These are phyloP conservation scores for Caenorhabditis plicata DNA, from an alignment of 2,888 invertebrate species.

Conservation along the genomic window DNA sequence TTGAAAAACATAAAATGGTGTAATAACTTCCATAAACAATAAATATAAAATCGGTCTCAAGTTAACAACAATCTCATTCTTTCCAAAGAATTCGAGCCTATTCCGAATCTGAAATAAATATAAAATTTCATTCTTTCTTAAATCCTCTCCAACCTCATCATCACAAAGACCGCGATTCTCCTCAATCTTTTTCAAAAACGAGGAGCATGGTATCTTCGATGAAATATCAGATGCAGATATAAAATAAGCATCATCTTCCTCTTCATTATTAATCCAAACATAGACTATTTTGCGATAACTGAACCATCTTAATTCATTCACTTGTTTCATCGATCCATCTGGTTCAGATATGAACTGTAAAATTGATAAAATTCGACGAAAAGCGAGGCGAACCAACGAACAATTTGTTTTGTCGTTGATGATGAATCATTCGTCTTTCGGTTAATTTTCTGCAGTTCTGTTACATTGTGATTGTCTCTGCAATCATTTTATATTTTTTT, in stretches of 20 bases:
- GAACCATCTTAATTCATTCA: conserved; percentile 51
- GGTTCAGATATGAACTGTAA: conserved; percentile 17
- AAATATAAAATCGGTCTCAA: conserved; percentile 68
- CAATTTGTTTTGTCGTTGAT: too few relatives aligned
- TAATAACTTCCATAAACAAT: conserved; percentile 69
- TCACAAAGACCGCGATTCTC: neutral
- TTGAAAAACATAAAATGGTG: conserved; percentile 71
- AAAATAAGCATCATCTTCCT: conserved; percentile 5
- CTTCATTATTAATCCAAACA: conserved; percentile 45
- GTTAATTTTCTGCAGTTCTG: conserved; percentile 17
- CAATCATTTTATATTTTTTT: neutral
- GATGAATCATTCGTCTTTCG: conserved; percentile 7
- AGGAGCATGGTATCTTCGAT: conserved; percentile 5
- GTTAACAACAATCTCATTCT: conserved; percentile 69
- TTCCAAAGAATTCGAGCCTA: conserved; percentile 66
- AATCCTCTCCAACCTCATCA: neutral
- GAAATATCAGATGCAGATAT: conserved; percentile 6
- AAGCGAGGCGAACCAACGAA: too few relatives aligned
- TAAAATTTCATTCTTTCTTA: conserved; percentile 5
- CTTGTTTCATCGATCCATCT: conserved; percentile 34
- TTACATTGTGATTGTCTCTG: conserved; percentile 41
- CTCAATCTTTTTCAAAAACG: neutral
- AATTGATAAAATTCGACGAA: neutral
- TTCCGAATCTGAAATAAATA: conserved; percentile 32
- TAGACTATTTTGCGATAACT: conserved; percentile 59